Evolutionary conservation across 2,797 vertebrate genomes (phyloP).

Genomic region (Bradypodion ventrale): DNA sequence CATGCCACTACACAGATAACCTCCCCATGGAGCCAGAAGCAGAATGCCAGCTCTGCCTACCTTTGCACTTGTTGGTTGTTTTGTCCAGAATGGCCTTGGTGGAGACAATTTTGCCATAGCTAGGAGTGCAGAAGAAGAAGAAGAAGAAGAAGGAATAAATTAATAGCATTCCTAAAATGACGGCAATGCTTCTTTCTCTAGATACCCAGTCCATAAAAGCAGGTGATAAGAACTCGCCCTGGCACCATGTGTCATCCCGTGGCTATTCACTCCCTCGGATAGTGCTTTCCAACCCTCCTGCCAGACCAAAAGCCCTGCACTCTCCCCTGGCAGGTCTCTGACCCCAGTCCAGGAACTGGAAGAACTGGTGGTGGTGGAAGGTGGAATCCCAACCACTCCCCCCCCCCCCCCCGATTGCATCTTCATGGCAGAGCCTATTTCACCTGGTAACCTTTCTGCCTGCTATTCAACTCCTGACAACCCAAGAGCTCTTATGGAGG

Average conservation of each 20-base stretch:
- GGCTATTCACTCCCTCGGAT: neutral
- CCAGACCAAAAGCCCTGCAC: neutral
- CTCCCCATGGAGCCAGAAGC: neutral
- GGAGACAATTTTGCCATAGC: constrained; percentile 95
- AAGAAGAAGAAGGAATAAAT: neutral
- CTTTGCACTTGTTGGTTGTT: constrained; percentile 96
- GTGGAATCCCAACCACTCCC: neutral
- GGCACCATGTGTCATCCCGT: neutral
- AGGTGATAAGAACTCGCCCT: neutral
- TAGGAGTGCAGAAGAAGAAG: constrained; percentile 46
- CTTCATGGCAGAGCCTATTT: neutral
- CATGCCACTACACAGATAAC: neutral
- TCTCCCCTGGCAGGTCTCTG: neutral
- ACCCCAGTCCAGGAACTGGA: neutral
- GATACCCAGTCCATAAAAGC: neutral
- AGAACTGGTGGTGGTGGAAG: neutral
- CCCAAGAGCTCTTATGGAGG: no score
- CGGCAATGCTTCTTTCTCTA: neutral
- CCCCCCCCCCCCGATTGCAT: neutral
- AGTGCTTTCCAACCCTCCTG: neutral
- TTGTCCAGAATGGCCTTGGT: constrained; percentile 97
- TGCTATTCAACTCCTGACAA: neutral
- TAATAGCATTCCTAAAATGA: neutral
- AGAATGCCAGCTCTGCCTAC: constrained; percentile 69
- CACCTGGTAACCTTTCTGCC: neutral